Evolutionary conservation across 35 echinoderm and acorn worm species (phyloP).

Genomic region (Diadema setosum): DNA sequence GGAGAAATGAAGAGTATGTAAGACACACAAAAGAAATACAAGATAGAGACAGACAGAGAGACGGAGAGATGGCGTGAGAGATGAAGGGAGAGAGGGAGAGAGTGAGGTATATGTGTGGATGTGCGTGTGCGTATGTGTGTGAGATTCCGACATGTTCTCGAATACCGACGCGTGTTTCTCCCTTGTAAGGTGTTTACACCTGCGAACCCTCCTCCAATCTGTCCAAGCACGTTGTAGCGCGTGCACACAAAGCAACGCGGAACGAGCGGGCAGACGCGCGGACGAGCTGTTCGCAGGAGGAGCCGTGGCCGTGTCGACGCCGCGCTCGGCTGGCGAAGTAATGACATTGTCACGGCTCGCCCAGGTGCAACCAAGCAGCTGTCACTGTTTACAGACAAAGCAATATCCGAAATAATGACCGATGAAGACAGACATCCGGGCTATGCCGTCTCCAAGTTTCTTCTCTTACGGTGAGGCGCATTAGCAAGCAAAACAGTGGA

Average conservation of each 20-base stretch:
- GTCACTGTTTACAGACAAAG: slow-evolving; percentile 26
- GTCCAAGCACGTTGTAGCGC: not conserved
- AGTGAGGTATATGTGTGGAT: no score
- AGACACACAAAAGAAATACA: no score
- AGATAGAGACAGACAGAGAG: no score
- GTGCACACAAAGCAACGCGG: not conserved
- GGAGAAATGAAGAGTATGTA: no score
- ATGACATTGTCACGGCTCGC: slow-evolving; percentile 13
- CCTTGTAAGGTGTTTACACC: slow-evolving; percentile 7
- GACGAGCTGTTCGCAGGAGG: no score
- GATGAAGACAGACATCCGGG: not conserved
- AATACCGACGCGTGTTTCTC: slow-evolving; percentile 18
- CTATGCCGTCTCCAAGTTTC: not conserved
- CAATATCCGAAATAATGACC: slow-evolving; percentile 29
- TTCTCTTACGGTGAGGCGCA: not conserved
- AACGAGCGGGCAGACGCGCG: no score
- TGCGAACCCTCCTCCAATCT: not conserved
- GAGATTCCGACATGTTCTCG: not conserved
- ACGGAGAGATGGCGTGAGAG: no score
- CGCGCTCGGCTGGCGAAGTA: not conserved
- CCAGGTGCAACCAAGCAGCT: slow-evolving; percentile 19
- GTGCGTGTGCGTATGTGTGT: no score
- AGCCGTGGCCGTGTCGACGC: not conserved
- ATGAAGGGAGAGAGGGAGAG: no score
- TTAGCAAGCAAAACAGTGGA: not conserved